Evolutionary conservation across 1,140 invertebrate genomes (phyloP), one percentile per base, ranked within the genome.

Genomic region (Drosophila rhopaloa): DNA sequence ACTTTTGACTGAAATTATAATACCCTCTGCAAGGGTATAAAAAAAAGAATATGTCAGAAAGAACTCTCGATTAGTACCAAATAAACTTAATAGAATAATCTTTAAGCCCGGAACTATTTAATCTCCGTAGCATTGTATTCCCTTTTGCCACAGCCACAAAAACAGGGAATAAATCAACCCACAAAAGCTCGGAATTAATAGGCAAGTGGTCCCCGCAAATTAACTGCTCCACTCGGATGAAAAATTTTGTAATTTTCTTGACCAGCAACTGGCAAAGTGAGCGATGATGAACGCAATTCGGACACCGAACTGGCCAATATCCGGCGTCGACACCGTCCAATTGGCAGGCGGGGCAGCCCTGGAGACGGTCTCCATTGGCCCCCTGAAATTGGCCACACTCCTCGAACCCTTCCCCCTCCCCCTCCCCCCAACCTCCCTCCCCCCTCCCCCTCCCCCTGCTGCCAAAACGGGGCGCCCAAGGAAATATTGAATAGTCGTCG

Each of bases 361-460:
- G 50, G 65, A 71, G 66, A 71, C 66, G 50, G 44, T 35, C 68
- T 75, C 79, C 66, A 84, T 85, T 85, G 82, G 82, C 75, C 51
- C n/a, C 29, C 29, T 51, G n/a, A 35, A 51, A 35, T 5, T 48
- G 35, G 13, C 43, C 32, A 19, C 27, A 24, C 66, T 46, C 35
- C 63, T 35, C 41, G 13, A 9, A n/a, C n/a, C n/a, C n/a, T n/a
- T n/a, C n/a, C n/a, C n/a, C n/a, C n/a, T n/a, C n/a, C n/a, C n/a
- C 43, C 16, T 19, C 16, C 19, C n/a, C 8, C 13, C 24, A n/a
- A n/a, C n/a, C n/a, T n/a, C 37, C 32, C 16, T 16, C 16, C 61
- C 58, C 41, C 7, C 8, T 7, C 9, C 9, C 13, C 38, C 14
- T 13, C 5, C 27, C 13, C 2, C 16, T n/a, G n/a, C 51, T 37